These are phyloP conservation scores for Coenonympha glycerion DNA, from an alignment of 2,888 invertebrate genomes.

Conservation along the genomic window DNA sequence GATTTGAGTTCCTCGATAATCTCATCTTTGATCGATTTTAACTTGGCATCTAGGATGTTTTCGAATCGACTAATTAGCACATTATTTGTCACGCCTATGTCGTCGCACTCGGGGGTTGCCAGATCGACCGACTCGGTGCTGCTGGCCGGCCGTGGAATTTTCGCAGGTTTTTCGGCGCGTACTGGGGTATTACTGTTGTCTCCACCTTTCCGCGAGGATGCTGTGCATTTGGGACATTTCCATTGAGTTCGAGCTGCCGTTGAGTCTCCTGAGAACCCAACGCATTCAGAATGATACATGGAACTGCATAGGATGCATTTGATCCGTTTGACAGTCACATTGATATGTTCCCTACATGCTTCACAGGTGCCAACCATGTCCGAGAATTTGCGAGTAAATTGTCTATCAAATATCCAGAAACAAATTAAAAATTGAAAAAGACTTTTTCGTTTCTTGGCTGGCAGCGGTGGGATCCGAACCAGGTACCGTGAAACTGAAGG, in stretches of 20 bases:
- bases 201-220: conserved; percentile 2
- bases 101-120: neutral
- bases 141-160: neutral
- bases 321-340: conserved; percentile 3
- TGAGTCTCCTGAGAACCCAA: neutral
- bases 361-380: conserved; percentile 8
- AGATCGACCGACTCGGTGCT: neutral
- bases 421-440: neutral
- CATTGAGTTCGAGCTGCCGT: conserved; percentile 1
- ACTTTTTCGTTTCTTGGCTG: neutral
- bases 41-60: neutral
- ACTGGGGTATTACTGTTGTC: conserved; percentile 11
- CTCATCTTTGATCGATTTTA: conserved; percentile 3
- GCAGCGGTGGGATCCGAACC: neutral
- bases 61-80: neutral
- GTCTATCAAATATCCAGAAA: neutral
- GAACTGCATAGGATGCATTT: conserved; percentile 1
- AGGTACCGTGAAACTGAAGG: neutral
- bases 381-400: no score
- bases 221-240: conserved; percentile 9
- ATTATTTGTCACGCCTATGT: neutral
- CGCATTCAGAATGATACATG: no score
- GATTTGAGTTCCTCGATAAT: conserved; percentile 2
- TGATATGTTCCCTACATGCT: no score
- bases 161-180: neutral